Conservation (phyloP, 1,140 invertebrate genomes). For the Onthophagus taurus region DNA sequence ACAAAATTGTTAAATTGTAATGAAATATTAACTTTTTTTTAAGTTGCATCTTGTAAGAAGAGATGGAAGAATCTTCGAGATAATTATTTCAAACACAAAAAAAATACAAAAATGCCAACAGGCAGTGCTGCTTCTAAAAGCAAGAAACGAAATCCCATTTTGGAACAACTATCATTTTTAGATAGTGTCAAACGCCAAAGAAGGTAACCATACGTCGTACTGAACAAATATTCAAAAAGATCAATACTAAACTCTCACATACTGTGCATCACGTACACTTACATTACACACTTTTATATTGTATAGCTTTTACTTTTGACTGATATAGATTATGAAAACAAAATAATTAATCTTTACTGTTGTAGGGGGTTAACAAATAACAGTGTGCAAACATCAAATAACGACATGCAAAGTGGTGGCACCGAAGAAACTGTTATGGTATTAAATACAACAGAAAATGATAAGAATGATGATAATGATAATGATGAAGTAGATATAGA, state of each 20-base stretch:
- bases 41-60: neutral
- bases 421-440: neutral
- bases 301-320: neutral
- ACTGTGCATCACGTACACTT: neutral
- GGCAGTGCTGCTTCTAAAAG: neutral
- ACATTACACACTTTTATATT: neutral
- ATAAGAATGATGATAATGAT: no score
- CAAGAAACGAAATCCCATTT: neutral
- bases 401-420: neutral
- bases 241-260: neutral
- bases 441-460: neutral
- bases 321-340: neutral
- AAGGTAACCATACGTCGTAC: neutral
- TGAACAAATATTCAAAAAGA: neutral
- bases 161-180: neutral
- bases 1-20: neutral
- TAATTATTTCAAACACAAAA: neutral
- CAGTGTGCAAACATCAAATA: no score
- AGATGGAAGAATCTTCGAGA: neutral
- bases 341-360: neutral
- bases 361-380: neutral
- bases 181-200: neutral
- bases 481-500: no score
- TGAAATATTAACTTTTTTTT: neutral
- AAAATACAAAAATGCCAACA: neutral